phyloP scores from a whole-genome alignment of 1,140 invertebrate species.

The Drosophila busckii region DNA sequence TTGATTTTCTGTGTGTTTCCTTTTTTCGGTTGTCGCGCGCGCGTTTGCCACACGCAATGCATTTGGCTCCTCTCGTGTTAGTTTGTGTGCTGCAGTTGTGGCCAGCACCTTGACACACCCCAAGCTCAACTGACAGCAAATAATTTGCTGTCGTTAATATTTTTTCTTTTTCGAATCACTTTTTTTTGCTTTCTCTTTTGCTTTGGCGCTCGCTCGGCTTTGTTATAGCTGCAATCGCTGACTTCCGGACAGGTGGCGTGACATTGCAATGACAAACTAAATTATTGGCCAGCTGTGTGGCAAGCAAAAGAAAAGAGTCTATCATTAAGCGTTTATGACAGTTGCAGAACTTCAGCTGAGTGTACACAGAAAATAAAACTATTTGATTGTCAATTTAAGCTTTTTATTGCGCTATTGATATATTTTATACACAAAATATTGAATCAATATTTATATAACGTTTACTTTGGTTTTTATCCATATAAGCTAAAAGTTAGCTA shows the following conservation, averaged over 20 bases:
- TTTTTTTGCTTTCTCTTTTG: slow-evolving; percentile 12
- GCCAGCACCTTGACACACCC: slow-evolving; percentile 21
- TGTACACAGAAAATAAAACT: too few relatives aligned
- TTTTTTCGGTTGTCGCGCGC: slow-evolving; percentile 6
- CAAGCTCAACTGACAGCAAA: slow-evolving; percentile 41
- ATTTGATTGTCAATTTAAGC: too few relatives aligned
- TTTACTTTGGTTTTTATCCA: too few relatives aligned
- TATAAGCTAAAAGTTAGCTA: too few relatives aligned
- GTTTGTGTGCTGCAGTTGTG: slow-evolving; percentile 23
- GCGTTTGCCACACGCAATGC: slow-evolving; percentile 37
- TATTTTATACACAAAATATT: too few relatives aligned
- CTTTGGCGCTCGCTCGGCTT: slow-evolving; percentile 10
- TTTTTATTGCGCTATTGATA: too few relatives aligned
- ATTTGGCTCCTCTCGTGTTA: slow-evolving; percentile 10
- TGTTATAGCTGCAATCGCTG: slow-evolving; percentile 15
- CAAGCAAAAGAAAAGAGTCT: background rate
- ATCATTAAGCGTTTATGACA: background rate
- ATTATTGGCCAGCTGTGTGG: slow-evolving; percentile 9
- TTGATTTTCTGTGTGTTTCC: too few relatives aligned
- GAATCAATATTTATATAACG: too few relatives aligned
- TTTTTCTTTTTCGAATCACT: slow-evolving; percentile 8
- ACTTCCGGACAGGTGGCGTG: slow-evolving; percentile 8
- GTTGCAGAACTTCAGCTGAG: too few relatives aligned
- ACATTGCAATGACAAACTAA: slow-evolving; percentile 28
- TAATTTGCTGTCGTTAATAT: slow-evolving; percentile 58